Evolutionary conservation across 1,140 invertebrate genomes (phyloP), one percentile per base, ranked within the genome.

Genomic region (Trachymyrmex septentrionalis): DNA sequence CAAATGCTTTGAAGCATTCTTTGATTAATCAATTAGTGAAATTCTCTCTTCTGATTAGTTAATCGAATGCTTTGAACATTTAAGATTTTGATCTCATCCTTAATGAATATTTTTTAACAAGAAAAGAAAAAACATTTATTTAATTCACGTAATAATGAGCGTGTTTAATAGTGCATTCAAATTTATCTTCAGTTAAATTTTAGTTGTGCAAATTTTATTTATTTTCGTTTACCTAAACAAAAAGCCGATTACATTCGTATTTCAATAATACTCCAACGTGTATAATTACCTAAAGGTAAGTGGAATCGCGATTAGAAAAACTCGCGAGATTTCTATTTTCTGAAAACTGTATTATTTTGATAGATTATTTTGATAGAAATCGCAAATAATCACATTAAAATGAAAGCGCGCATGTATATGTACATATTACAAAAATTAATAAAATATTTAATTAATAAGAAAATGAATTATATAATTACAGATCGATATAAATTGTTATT

Each of bases 101-200:
- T 69, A 69, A 69, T 14, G 6, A 21, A 1, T 19, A 2, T 69
- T 69, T 66, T 69, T 69, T n/a, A n/a, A 67, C 12, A 10, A n/a
- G 24, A 48, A 16, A 24, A 48, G 4, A 27, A 16, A 5, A 66
- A 7, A n/a, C 24, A 4, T 16, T 7, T 50, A 44, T 67, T 38
- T 14, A 44, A 67, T 67, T 44, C 16, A 67, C 38, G 38, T 67
- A 67, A 67, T 12, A n/a, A n/a, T 19, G n/a, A 67, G n/a, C 38
- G 0, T 67, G 0, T 67, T 64, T 67, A 38, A 38, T 4, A 38
- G 12, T 19, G 10, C n/a, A 66, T 38, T 38, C 12, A 66, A 66
- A 66, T 66, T 7, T 6, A 19, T 5, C 30, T 38, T 66, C 4
- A 63, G 6, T 63, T 63, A 63, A 30, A 67, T 10, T 44, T 38